Base-by-base conservation (phyloP, 1,140 invertebrate genomes). In the Apis dorsata region DNA sequence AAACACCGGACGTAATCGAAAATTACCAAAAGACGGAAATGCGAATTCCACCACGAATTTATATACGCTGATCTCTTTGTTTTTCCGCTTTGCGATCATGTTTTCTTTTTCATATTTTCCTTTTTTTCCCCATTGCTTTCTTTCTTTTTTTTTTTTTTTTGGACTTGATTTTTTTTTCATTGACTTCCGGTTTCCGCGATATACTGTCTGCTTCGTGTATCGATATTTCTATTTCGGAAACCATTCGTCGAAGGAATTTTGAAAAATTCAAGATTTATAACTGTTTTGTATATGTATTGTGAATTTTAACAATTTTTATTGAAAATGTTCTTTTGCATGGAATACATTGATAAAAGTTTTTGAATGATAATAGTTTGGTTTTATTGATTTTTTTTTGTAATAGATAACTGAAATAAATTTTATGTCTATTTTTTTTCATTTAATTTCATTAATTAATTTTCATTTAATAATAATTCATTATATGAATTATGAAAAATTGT, bases 1-100 rank as follows among this genome's bases (percentile, higher is more conserved):
- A 81, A 76, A 57, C 34, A 24, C 28, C 28, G 59, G 59, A 78
- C 81, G 78, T 68, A 51, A 24, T 66, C 59, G 83, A 79, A 81
- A 80, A 85, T 86, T 86, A 81, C 77, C 55, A 19, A 28, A 34
- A 59, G 69, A 71, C 74, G 81, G 51, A 69, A 74, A 74, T 55
- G 51, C 66, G 85, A 75, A 70, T 79, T 83, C 71, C 66, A 51
- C 28, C 12, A 60, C 57, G 68, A 84, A 75, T 84, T 84, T 81
- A 68, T 66, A 66, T 44, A 66, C 53, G 12, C 11, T 2, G 21
- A 28, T 49, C 13, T 17, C 13, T 53, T 17, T 62, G 15, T 49
- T 15, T 15, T 11, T 17, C 8, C 2, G 28, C 1, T 19, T 13
- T 34, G 34, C 4, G 12, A 7, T 28, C 34, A 44, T 44, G 34